Evolutionary conservation across 2,888 invertebrate species (phyloP).

Genomic region (Parelbella ahira): DNA sequence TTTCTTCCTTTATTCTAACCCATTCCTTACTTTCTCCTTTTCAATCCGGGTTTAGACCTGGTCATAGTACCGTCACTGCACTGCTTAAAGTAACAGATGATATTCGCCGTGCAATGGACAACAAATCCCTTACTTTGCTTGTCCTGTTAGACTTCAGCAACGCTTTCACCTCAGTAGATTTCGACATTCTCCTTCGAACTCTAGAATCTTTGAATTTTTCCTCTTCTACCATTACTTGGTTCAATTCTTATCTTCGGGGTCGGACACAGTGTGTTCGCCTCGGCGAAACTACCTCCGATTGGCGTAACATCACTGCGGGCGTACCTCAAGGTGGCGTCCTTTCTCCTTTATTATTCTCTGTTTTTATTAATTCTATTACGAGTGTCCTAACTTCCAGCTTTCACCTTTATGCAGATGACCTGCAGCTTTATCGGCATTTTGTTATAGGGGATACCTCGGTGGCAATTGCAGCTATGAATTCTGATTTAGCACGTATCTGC

Average conservation of each 20-base stretch:
- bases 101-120: not conserved
- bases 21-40: not conserved
- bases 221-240: not conserved
- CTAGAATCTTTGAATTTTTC: not conserved
- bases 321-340: slow-evolving; percentile 1
- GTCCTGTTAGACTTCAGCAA: not conserved
- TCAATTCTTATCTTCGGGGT: not conserved
- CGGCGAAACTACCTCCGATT: not conserved
- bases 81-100: not conserved
- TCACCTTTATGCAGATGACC: slow-evolving; percentile 5
- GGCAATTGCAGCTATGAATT: not conserved
- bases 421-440: slow-evolving; percentile 1
- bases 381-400: not conserved
- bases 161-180: not conserved
- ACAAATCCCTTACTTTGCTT: not conserved
- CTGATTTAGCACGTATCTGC: not conserved
- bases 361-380: not conserved
- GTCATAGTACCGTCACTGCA: not conserved
- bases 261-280: not conserved
- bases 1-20: too few species aligned
- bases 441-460: not conserved
- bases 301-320: not conserved
- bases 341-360: not conserved
- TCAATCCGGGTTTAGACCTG: not conserved
- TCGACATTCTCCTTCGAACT: slow-evolving; percentile 24